Evolutionary conservation across 2,113 vertebrate genomes (phyloP).

Genomic region (Cyprinodon brontotheroides): DNA sequence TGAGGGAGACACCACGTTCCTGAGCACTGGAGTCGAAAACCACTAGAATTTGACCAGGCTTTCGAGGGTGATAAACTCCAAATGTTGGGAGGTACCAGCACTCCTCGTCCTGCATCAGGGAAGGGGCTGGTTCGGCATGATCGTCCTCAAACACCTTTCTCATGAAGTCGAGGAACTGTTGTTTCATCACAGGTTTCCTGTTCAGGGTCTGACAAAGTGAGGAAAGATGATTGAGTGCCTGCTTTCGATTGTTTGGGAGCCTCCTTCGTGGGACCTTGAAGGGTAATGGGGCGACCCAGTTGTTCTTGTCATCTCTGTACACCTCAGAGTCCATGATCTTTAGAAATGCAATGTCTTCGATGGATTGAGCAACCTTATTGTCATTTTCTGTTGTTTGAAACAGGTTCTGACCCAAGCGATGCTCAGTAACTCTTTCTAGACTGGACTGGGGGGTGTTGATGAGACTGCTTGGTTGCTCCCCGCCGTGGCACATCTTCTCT

Average conservation of each 20-base stretch:
- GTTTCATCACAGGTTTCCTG: constrained; percentile 5
- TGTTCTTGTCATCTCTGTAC: not conserved
- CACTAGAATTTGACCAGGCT: too few relatives aligned
- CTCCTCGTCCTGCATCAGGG: not conserved
- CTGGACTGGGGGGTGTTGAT: too few relatives aligned
- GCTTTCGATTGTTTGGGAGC: constrained; percentile 6
- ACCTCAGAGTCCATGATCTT: not conserved
- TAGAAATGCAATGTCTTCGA: not conserved
- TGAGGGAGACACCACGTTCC: too few relatives aligned
- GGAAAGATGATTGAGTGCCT: not conserved
- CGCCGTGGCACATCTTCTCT: not conserved
- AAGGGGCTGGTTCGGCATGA: not conserved
- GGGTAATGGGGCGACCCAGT: too few relatives aligned
- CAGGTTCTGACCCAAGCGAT: too few relatives aligned
- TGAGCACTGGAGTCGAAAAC: too few relatives aligned
- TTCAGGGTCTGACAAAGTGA: not conserved
- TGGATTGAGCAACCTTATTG: too few relatives aligned
- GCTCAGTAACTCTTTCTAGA: too few relatives aligned
- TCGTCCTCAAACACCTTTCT: not conserved
- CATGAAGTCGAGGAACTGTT: constrained; percentile 17
- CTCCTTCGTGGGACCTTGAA: too few relatives aligned
- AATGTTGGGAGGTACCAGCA: not conserved
- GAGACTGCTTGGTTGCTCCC: too few relatives aligned
- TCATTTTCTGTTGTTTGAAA: too few relatives aligned
- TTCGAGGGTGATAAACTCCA: too few relatives aligned